Conservation (phyloP, 2,888 invertebrate genomes). For the Heliconius cydno region DNA sequence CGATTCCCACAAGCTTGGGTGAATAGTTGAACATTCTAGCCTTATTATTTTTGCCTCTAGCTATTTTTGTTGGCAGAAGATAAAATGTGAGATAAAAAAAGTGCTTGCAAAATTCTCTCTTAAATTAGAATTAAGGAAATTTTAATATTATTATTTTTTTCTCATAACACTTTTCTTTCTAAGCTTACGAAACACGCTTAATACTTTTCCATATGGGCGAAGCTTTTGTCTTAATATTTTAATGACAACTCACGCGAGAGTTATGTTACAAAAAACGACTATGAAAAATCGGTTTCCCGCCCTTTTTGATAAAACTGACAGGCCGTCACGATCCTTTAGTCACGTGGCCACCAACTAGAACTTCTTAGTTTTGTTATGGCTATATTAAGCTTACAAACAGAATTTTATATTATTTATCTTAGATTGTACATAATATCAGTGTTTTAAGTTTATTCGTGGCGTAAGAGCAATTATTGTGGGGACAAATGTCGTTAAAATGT, state of each 20-base stretch:
- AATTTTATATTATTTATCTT: too few species aligned
- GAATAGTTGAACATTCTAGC: too few species aligned
- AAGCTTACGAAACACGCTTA: constrained; percentile 33
- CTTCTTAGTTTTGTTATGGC: neutral
- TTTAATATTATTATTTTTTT: neutral
- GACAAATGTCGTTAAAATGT: too few species aligned
- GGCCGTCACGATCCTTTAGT: constrained; percentile 32
- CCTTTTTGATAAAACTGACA: constrained; percentile 36
- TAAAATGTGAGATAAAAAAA: neutral
- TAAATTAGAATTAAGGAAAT: too few species aligned
- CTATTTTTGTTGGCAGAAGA: neutral
- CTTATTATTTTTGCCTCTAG: too few species aligned
- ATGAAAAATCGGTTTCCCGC: constrained; percentile 30
- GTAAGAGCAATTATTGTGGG: too few species aligned
- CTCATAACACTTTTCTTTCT: constrained; percentile 23
- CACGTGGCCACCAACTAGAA: neutral
- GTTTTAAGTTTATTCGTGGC: too few species aligned
- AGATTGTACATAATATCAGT: too few species aligned
- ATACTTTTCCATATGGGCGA: constrained; percentile 30
- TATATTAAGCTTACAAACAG: neutral
- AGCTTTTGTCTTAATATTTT: constrained; percentile 49
- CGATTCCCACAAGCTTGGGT: too few species aligned
- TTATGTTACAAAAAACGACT: constrained; percentile 41
- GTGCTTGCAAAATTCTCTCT: too few species aligned
- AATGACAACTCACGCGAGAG: constrained; percentile 46